These are phyloP conservation scores for Zygothrica quintamaculata DNA, from an alignment of 2,888 invertebrate genomes.

Conservation along the genomic window DNA sequence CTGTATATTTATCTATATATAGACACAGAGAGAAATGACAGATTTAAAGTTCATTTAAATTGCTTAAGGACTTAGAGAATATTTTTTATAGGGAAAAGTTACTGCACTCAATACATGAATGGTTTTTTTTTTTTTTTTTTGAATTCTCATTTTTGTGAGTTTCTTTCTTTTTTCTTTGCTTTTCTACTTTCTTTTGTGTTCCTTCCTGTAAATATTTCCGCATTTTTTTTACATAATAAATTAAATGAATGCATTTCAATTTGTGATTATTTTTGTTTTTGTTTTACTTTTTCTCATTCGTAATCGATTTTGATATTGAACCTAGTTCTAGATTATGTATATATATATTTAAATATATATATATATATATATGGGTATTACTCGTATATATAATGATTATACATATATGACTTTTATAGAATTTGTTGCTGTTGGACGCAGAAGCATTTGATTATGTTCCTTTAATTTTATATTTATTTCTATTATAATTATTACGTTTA, in stretches of 20 bases:
- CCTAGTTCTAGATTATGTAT: slow-evolving; percentile 24
- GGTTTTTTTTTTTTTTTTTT: too few species aligned
- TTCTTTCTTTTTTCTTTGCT: too few species aligned
- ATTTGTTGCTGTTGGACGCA: slow-evolving; percentile 46
- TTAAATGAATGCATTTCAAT: slow-evolving; percentile 26
- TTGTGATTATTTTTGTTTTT: slow-evolving; percentile 4
- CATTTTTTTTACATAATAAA: slow-evolving; percentile 20
- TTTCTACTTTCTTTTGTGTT: too few species aligned
- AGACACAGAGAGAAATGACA: not conserved
- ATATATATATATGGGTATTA: slow-evolving; percentile 23
- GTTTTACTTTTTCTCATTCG: too few species aligned
- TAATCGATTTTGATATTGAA: not conserved
- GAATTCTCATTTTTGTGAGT: too few species aligned
- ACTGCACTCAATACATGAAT: too few species aligned
- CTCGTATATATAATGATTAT: slow-evolving; percentile 30
- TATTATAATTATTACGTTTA: slow-evolving; percentile 38
- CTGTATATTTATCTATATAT: not conserved
- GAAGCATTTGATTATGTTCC: slow-evolving; percentile 49
- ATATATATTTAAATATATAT: slow-evolving; percentile 28
- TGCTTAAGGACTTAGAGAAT: too few species aligned
- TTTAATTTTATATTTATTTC: slow-evolving; percentile 35
- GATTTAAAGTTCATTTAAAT: not conserved
- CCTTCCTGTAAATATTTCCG: too few species aligned
- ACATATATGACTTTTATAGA: slow-evolving; percentile 64
- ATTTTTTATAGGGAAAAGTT: too few species aligned